Evolutionary conservation across 2,113 vertebrate species (phyloP), one percentile per base, ranked within the genome.

Genomic region (Atrichornis clamosus): DNA sequence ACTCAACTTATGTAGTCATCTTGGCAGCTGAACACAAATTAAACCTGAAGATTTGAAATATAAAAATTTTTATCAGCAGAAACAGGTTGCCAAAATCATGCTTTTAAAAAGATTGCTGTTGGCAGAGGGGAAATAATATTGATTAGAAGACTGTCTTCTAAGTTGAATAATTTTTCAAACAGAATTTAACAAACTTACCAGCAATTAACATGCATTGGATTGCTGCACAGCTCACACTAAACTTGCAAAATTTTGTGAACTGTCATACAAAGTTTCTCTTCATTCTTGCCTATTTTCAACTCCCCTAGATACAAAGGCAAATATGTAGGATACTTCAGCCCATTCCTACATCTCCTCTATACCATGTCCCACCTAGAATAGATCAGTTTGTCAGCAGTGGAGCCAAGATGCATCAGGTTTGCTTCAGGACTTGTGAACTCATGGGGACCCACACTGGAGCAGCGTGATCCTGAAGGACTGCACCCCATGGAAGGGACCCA

Each of bases 131-230:
- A 94, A 87, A 87, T 90, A 95, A 93, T 87, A 97, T 52, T 94
- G 82, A 92, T 97, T 53, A 97, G 94, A 97, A 96, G 96, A 97
- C 92, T 95, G 86, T 89, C 64, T 95, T 98, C 90, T 93, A 97
- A 96, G 77, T 44, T 80, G 91, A 97, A 97, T 73, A 97, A 44
- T 89, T 97, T 95, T 97, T 95, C 94, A 97, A 97, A 97, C 87
- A 96, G 96, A 97, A 98, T 97, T 97, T 96, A 97, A 93, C 92
- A 96, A 97, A 98, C 95, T 97, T 98, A 97, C 92, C 91, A 98
- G 95, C 59, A 98, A 97, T 92, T 97, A 98, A 97, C 96, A 96
- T 95, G 90, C 87, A 98, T 95, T 37, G 22, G 89, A 96, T 93
- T 97, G 90, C 76, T 97, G 86, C 85, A 91, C 93, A 94, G 86